Evolutionary conservation across 2,888 invertebrate genomes (phyloP), one percentile per base, ranked within the genome.

Genomic region (Gibbula magus): DNA sequence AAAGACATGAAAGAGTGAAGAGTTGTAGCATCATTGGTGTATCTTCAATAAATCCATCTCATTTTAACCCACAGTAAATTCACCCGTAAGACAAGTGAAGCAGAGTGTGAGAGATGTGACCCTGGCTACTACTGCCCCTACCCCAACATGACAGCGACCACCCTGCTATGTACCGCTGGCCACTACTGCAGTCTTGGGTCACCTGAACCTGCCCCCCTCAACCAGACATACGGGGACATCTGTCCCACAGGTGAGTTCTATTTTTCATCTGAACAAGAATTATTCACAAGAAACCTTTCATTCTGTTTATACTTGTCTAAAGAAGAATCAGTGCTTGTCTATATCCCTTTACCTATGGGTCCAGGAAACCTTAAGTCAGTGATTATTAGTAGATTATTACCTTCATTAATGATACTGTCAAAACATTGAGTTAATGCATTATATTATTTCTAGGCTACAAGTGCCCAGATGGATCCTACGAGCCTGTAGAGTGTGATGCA

Each of bases 111-210:
- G 16, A 25, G 2, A 13, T 92, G 92, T 84, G 84, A 84, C 35
- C 87, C 85, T 7, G 91, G 91, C 1, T 85, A 88, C 35, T 90
- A 88, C 83, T 92, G 92, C 75, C 89, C 90, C 1, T 77, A 78
- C n/a, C 81, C 78, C 76, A 91, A 91, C 83, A 90, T 90, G 91
- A 91, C 90, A 0, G 82, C 78, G 7, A 81, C 81, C 1, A 89
- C 89, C 0, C 54, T 81, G 0, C 81, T 87, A 52, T 92, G 91
- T 85, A 79, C 81, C 7, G 87, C 89, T 0, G 91, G 91, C 0
- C 90, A 87, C 83, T 92, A 89, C 87, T 92, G 92, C 82, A 84
- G 82, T 16, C 80, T 84, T 0, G 86, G 88, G 5, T 92, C 92
- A 4, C 85, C 85, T 2, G 89, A 86, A 32, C 82, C 88, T 16